Conservation (phyloP, 2,888 invertebrate genomes). For the Lasioglossum oenotherae region DNA sequence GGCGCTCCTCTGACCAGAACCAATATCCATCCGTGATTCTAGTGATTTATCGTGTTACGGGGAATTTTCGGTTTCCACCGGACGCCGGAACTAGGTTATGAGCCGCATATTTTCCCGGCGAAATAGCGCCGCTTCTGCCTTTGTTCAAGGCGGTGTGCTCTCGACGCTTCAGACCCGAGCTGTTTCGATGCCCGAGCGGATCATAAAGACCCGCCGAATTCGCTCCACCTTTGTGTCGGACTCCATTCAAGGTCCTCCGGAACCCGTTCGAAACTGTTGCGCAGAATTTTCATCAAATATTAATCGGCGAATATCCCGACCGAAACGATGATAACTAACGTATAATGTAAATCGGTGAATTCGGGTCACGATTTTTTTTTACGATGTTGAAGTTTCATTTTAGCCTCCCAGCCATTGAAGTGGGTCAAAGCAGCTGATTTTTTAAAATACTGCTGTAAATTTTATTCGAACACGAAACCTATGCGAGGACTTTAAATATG, state of each 20-base stretch:
- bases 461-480: not conserved
- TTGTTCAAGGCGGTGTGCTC: not conserved
- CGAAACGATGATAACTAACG: not conserved
- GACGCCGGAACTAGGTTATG: conserved; percentile 26
- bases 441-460: not conserved
- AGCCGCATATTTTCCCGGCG: conserved; percentile 26
- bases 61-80: conserved; percentile 59
- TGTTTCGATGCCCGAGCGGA: not conserved
- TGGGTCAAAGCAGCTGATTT: not conserved
- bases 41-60: conserved; percentile 61
- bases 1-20: conserved; percentile 54
- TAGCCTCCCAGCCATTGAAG: not conserved
- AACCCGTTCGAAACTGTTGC: not conserved
- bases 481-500: not conserved
- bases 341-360: not conserved
- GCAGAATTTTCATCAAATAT: not conserved
- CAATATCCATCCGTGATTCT: conserved; percentile 61
- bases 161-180: not conserved
- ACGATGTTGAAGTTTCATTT: not conserved
- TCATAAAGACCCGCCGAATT: conserved; percentile 12
- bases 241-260: not conserved
- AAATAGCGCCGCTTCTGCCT: conserved; percentile 4
- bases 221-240: not conserved
- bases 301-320: not conserved
- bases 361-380: too few relatives aligned